These are phyloP conservation scores for Lates calcarifer DNA, from an alignment of 2,113 vertebrate species.

Conservation along the genomic window DNA sequence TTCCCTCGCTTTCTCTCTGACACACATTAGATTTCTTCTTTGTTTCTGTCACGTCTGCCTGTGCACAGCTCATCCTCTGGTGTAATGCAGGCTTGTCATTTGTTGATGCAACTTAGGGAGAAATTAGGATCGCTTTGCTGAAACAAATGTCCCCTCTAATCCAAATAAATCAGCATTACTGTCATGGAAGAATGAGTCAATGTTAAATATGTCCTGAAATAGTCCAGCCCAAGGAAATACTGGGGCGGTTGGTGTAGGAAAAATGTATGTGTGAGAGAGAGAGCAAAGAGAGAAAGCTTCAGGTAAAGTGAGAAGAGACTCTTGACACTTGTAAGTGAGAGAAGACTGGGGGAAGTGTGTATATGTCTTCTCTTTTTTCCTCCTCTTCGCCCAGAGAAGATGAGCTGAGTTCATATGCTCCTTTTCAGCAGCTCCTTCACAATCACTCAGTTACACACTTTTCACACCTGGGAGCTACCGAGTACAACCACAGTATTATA, in stretches of 20 bases:
- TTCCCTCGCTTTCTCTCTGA: no score
- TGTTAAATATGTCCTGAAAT: background rate
- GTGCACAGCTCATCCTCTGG: background rate
- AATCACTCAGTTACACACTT: conserved; percentile 64
- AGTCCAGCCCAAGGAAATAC: background rate
- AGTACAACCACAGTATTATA: conserved; percentile 55
- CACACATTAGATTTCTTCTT: no score
- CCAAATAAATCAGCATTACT: background rate
- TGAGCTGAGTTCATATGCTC: conserved; percentile 43
- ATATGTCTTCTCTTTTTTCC: background rate
- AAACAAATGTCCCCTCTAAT: conserved; percentile 7
- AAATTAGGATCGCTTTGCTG: background rate
- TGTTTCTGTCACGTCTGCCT: background rate
- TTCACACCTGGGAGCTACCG: conserved; percentile 59
- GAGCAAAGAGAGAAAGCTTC: conserved; percentile 20
- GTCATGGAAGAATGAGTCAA: background rate
- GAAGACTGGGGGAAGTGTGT: conserved; percentile 23
- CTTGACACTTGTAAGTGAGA: conserved; percentile 44
- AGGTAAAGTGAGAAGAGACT: conserved; percentile 42
- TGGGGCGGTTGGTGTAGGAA: background rate
- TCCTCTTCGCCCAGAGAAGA: conserved; percentile 29
- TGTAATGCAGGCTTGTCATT: background rate
- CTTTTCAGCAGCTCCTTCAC: conserved; percentile 47
- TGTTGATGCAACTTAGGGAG: background rate
- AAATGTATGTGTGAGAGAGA: background rate